These are phyloP conservation scores for Drosophila paracracens DNA, from an alignment of 2,888 invertebrate species.

Conservation along the genomic window DNA sequence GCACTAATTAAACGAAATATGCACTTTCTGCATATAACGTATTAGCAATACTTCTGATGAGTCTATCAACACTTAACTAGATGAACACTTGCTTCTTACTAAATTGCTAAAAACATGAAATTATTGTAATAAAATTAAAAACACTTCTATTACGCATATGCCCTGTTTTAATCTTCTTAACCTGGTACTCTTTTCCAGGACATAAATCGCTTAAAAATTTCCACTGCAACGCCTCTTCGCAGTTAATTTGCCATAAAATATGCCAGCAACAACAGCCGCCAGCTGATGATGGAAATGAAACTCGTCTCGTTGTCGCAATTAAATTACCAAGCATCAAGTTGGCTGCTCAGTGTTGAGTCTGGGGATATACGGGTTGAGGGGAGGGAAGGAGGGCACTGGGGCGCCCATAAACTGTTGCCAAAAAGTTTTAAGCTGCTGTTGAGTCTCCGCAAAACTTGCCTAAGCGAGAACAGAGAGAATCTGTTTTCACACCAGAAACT, in stretches of 20 bases:
- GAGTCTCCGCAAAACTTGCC: constrained; percentile 55
- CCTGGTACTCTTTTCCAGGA: constrained; percentile 6
- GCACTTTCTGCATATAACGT: constrained; percentile 15
- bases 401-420: constrained; percentile 68
- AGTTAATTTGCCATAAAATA: constrained; percentile 76
- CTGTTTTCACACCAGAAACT: constrained; percentile 69
- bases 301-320: constrained; percentile 68
- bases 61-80: neutral
- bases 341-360: constrained; percentile 11
- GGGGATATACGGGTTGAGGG: neutral
- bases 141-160: constrained; percentile 35
- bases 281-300: constrained; percentile 43
- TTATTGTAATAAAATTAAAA: constrained; percentile 11
- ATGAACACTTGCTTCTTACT: neutral
- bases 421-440: constrained; percentile 78
- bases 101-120: neutral
- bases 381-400: neutral
- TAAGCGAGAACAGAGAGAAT: constrained; percentile 23
- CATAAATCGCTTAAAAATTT: constrained; percentile 50
- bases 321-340: constrained; percentile 61
- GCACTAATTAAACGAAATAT: constrained; percentile 63
- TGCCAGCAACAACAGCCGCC: constrained; percentile 55
- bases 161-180: constrained; percentile 23
- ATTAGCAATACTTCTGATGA: neutral
- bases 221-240: constrained; percentile 67